Percentiles rank a stretch among this genome's conserved stretches.
Conservation (phyloP, 1,140 invertebrate species). For the Drosophila parabipectinata region DNA sequence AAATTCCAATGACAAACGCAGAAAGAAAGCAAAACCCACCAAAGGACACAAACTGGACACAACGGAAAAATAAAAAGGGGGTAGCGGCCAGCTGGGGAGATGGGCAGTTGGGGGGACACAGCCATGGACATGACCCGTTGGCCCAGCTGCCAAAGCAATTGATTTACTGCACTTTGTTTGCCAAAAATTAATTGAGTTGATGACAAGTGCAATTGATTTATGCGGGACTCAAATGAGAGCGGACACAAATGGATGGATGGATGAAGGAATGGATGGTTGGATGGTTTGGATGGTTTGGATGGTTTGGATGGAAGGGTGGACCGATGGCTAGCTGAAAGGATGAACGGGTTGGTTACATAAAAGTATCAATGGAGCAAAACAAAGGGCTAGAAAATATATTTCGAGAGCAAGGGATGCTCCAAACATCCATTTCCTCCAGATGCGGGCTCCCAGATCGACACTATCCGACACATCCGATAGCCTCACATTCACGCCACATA, state of each 20-base stretch:
- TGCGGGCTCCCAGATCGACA: slow-evolving; percentile 32
- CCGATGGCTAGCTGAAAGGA: not conserved
- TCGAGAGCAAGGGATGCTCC: too few relatives aligned
- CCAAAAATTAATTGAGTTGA: slow-evolving; percentile 84
- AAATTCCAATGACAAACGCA: slow-evolving; percentile 80
- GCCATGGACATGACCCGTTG: slow-evolving; percentile 60
- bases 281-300: slow-evolving; percentile 14
- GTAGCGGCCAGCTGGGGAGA: not conserved
- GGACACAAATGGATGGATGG: slow-evolving; percentile 59
- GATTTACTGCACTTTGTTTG: slow-evolving; percentile 84
- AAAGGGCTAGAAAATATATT: not conserved
- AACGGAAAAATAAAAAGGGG: slow-evolving; percentile 23
- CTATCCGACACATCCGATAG: slow-evolving; percentile 37
- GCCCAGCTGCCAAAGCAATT: slow-evolving; percentile 83
- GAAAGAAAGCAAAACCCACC: slow-evolving; percentile 56
- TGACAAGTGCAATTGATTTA: slow-evolving; percentile 84
- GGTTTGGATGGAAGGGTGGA: not conserved
- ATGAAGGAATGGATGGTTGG: slow-evolving; percentile 25
- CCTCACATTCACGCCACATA: not conserved
- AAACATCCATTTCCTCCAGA: not conserved
- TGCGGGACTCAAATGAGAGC: slow-evolving; percentile 83
- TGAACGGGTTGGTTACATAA: slow-evolving; percentile 24
- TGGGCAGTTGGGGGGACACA: slow-evolving; percentile 2
- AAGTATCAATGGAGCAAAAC: not conserved
- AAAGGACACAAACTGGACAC: slow-evolving; percentile 16